Percentiles rank a stretch among this genome's conserved stretches.
Evolutionary conservation across 1,140 invertebrate species (phyloP).

Genomic region (Brachionus sp.): DNA sequence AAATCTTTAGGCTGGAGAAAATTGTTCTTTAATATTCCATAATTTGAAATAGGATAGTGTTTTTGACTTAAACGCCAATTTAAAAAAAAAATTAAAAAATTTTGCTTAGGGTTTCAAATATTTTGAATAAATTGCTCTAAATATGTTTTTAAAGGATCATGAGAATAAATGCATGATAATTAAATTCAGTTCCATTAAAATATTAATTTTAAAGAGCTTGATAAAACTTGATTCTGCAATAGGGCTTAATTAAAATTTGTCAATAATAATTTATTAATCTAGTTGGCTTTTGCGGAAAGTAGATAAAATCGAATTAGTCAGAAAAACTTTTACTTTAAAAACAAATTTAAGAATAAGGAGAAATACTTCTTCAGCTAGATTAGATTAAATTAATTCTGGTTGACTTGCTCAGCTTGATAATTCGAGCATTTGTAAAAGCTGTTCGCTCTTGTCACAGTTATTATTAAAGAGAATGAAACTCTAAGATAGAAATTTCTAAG

Average conservation of each 20-base stretch:
- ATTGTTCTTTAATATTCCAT: neutral
- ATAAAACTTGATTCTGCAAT: neutral
- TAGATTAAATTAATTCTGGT: neutral
- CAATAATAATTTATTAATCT: constrained; percentile 20
- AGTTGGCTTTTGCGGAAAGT: neutral
- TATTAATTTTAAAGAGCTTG: neutral
- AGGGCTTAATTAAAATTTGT: constrained; percentile 11
- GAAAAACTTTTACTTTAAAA: neutral
- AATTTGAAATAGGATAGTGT: neutral
- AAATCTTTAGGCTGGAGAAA: too few relatives aligned
- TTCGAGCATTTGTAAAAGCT: neutral
- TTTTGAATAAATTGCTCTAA: neutral
- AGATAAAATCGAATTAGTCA: neutral
- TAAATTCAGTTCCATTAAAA: constrained; percentile 14
- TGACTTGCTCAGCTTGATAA: neutral
- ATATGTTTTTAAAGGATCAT: neutral
- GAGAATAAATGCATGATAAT: neutral
- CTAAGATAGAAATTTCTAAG: neutral
- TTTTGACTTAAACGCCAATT: neutral
- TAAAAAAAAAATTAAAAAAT: neutral
- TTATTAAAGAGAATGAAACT: neutral
- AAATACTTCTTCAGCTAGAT: neutral
- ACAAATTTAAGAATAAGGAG: neutral
- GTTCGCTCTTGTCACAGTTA: neutral
- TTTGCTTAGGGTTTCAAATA: neutral